These are phyloP conservation scores for Limosa lapponica DNA, from an alignment of 2,797 vertebrate genomes.

Conservation along the genomic window DNA sequence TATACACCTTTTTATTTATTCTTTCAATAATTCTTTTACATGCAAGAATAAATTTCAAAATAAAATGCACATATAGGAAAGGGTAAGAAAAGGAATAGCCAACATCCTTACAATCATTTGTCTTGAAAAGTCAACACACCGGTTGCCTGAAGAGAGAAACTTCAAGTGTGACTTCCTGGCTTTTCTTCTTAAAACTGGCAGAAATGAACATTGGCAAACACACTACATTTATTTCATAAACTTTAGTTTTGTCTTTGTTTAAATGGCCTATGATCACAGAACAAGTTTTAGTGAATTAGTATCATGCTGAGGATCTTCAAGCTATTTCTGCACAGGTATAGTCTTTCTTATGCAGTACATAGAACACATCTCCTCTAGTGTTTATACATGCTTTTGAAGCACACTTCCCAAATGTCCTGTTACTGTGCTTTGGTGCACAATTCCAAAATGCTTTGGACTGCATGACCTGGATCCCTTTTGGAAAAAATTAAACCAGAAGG, in stretches of 20 bases:
- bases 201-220: background rate
- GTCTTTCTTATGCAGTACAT: background rate
- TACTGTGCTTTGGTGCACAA: background rate
- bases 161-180: background rate
- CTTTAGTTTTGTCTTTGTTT: background rate
- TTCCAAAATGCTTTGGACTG: background rate
- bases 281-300: background rate
- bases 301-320: background rate
- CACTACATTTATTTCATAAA: background rate
- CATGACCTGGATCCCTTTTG: background rate
- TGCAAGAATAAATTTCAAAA: background rate
- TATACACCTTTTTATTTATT: background rate
- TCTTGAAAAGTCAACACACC: background rate
- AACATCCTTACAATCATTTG: background rate
- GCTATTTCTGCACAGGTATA: background rate
- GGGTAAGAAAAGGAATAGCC: background rate
- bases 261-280: background rate
- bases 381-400: background rate
- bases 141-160: background rate
- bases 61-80: background rate
- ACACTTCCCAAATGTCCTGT: background rate
- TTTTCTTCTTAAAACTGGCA: background rate
- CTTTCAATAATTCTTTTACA: background rate
- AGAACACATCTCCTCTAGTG: background rate
- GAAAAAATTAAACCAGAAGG: background rate